These are phyloP conservation scores for Caerostris darwini DNA, from an alignment of 1,140 invertebrate species.

Conservation along the genomic window DNA sequence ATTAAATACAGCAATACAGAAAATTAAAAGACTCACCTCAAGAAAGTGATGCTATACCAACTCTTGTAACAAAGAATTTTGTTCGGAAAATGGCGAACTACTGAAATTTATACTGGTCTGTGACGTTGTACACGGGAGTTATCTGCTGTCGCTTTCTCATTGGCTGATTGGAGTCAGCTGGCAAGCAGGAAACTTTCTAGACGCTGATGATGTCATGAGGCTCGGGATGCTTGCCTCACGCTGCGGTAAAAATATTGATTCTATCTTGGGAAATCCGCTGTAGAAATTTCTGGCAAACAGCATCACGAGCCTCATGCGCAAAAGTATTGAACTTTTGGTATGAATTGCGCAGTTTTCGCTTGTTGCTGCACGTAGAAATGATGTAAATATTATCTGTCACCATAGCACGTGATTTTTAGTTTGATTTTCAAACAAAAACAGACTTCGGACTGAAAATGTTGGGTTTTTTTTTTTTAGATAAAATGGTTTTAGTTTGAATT, in stretches of 20 bases:
- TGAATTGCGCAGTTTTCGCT: neutral
- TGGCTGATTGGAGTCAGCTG: slow-evolving; percentile 57
- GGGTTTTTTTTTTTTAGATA: no score
- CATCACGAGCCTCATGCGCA: slow-evolving; percentile 48
- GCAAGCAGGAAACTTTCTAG: slow-evolving; percentile 12
- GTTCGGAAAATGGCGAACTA: slow-evolving; percentile 36
- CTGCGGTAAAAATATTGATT: slow-evolving; percentile 14
- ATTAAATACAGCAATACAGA: neutral
- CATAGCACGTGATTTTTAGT: slow-evolving; percentile 2
- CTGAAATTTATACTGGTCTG: slow-evolving; percentile 52
- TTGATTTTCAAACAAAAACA: neutral
- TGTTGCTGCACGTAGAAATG: neutral
- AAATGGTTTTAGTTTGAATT: no score
- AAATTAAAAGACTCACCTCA: neutral
- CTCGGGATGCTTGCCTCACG: slow-evolving; percentile 58
- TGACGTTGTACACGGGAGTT: slow-evolving; percentile 29
- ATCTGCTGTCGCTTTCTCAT: slow-evolving; percentile 51
- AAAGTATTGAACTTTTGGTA: neutral
- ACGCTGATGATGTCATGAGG: slow-evolving; percentile 56
- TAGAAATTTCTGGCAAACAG: neutral
- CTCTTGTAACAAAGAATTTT: neutral
- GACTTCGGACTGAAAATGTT: no score
- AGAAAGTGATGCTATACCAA: neutral
- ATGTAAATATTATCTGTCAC: slow-evolving; percentile 30
- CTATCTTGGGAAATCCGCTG: neutral